Evolutionary conservation across 2,888 invertebrate genomes (phyloP), one percentile per base, ranked within the genome.

Genomic region (Dryocosmus kuriphilus): DNA sequence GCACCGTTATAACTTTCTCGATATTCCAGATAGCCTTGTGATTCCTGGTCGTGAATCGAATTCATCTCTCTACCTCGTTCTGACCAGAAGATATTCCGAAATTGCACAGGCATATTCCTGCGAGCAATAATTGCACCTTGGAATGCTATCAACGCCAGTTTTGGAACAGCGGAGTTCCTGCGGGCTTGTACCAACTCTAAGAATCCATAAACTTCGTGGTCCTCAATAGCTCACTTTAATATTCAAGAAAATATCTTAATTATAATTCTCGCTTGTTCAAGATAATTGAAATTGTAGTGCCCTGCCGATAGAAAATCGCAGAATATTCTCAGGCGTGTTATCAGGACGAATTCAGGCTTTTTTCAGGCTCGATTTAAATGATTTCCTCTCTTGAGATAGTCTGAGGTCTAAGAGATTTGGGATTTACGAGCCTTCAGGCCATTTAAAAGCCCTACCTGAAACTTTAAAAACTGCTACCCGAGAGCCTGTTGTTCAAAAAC

Each of bases 1-100:
- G 85, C 85, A 78, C 86, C 80, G 87, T 87, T 88, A 85, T 85
- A 90, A 89, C 89, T 89, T 90, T 88, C 82, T 78, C 85, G 85
- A 87, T 86, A 89, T 87, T 84, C 85, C 81, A 73, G 80, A 79
- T 79, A 80, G 77, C 80, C 79, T 63, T 77, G 71, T 83, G 83
- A 84, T 82, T 84, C 81, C 82, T 38, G 32, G 73, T 77, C 84
- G 78, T 82, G 82, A 82, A 85, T 83, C 81, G 85, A 77, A 84
- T 79, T 77, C 75, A 75, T 60, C 67, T 83, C 76, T 62, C 71
- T 46, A 82, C 76, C 75, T 83, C 78, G 76, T 81, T 79, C 78
- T 76, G 65, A 74, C 80, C 81, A 75, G 65, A 83, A 86, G 83
- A 89, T 88, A 88, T 87, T 85, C 83, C 83, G 82, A 86, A 86